Evolutionary conservation across 2,113 vertebrate species (phyloP).

Genomic region (Lichenostomus cassidix): DNA sequence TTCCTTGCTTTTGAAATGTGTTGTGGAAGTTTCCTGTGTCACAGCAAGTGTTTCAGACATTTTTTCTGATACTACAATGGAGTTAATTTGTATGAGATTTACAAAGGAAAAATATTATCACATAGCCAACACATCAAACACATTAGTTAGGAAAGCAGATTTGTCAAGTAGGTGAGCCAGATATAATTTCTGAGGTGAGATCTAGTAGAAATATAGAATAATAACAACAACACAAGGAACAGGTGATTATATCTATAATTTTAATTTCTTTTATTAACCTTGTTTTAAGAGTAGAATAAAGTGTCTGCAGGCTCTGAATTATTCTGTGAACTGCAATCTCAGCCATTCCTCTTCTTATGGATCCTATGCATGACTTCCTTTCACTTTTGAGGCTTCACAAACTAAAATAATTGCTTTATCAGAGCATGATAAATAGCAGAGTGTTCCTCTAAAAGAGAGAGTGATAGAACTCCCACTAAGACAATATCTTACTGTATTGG

Average conservation of each 20-base stretch:
- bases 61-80: neutral
- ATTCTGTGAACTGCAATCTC: neutral
- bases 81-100: conserved; percentile 26
- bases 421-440: neutral
- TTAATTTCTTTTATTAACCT: neutral
- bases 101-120: neutral
- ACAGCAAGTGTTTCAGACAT: neutral
- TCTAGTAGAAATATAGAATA: neutral
- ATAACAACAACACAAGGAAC: neutral
- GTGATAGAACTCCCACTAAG: neutral
- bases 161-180: neutral
- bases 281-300: neutral
- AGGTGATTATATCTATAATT: neutral
- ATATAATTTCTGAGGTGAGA: neutral
- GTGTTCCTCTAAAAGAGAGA: neutral
- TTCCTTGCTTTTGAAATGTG: conserved; percentile 21
- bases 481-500: neutral
- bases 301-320: neutral
- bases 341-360: neutral
- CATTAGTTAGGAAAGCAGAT: neutral
- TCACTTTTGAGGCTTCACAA: neutral
- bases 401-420: neutral
- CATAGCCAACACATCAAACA: neutral
- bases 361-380: neutral
- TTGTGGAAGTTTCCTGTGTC: conserved; percentile 13